Conservation (phyloP, 2,888 invertebrate genomes). For the Luperina nickerlii region DNA sequence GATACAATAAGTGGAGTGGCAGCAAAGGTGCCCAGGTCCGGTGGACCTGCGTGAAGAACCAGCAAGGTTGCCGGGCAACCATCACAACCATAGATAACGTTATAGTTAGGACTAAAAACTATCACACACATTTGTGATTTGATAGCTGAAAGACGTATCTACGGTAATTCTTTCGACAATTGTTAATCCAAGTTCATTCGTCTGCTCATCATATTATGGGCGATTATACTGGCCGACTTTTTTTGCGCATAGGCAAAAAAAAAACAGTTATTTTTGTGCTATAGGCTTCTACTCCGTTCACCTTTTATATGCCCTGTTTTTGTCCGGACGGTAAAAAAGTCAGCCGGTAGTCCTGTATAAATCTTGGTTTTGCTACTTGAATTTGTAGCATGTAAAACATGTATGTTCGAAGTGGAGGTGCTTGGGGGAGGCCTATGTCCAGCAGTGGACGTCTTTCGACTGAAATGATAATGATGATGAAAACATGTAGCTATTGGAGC, state of each 20-base stretch:
- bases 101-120: constrained; percentile 67
- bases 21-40: constrained; percentile 65
- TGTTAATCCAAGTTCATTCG: neutral
- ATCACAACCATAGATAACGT: constrained; percentile 71
- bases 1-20: constrained; percentile 70
- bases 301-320: too few relatives aligned
- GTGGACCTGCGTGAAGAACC: constrained; percentile 73
- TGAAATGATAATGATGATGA: too few relatives aligned
- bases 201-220: neutral
- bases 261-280: too few relatives aligned
- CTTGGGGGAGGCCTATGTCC: too few relatives aligned
- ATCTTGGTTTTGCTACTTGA: neutral
- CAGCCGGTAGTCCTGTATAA: too few relatives aligned
- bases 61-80: constrained; percentile 70
- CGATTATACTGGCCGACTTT: neutral
- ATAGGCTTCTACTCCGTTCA: too few relatives aligned
- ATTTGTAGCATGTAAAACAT: neutral
- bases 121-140: constrained; percentile 68
- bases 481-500: neutral
- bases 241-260: too few relatives aligned
- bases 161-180: neutral
- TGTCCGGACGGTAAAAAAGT: too few relatives aligned
- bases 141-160: neutral
- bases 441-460: too few relatives aligned
- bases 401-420: too few relatives aligned